Base-by-base conservation (phyloP, 2,888 invertebrate genomes). In the Lysandra bellargus region DNA sequence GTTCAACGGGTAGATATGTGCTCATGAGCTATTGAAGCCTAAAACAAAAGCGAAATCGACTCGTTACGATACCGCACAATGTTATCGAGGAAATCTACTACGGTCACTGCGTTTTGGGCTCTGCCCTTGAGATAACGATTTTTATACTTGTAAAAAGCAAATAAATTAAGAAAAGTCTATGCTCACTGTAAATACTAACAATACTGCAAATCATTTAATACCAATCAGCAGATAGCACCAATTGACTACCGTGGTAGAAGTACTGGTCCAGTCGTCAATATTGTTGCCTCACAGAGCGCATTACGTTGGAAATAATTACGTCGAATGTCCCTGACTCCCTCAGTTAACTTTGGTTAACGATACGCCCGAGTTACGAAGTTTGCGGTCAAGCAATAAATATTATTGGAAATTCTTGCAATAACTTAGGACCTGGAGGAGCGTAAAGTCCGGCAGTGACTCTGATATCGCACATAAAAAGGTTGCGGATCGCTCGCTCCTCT, bases 391-490 rank as follows among this genome's bases (percentile, higher is more conserved):
- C 53, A 33, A 76, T 76, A 76, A 76, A 76, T 33, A 33, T 75
- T 17, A 17, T 57, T 9, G 49, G 53, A 75, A 44, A 75, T 93
- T 92, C 92, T 89, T 91, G 79, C 86, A 83, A 85, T 85, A 87
- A 86, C 75, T 75, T 79, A 76, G 79, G 81, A 78, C 80, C 81
- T 79, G 80, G 78, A 61, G 79, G 17, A 80, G 72, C 81, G 61
- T 79, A 80, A 81, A 83, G 91, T 91, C 91, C 92, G 87, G 92
- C 89, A 89, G 88, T 89, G 88, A 89, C 90, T 89, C 91, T 88
- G 92, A 93, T 93, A 93, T 91, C 91, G 91, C 89, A 89, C 90
- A 93, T 94, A 95, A 95, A 95, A 94, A 94, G 92, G 94, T 93
- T 93, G 94, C 90, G 94, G 93, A 94, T 93, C 92, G 94, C 91